Conservation (phyloP, 2,888 invertebrate genomes). For the Ormyrus nitidulus region DNA sequence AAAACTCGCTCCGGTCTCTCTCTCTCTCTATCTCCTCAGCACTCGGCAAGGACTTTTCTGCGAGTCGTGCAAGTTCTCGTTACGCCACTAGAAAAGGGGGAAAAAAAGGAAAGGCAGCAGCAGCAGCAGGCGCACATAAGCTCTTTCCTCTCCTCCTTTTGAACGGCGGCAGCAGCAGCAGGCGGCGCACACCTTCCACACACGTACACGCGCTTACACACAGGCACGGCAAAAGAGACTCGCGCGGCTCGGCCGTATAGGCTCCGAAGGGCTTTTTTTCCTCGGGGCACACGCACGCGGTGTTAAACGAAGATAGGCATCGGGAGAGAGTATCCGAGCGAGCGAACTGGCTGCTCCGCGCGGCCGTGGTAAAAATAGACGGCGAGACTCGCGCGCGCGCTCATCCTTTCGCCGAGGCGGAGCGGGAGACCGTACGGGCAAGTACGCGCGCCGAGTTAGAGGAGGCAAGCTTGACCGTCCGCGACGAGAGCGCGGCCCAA, state of each 20-base stretch:
- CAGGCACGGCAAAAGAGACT: neutral
- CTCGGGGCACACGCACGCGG: constrained; percentile 46
- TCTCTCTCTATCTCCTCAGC: constrained; percentile 2
- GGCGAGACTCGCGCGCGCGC: constrained; percentile 58
- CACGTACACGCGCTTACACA: constrained; percentile 9
- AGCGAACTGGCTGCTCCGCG: constrained; percentile 42
- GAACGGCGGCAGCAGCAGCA: neutral
- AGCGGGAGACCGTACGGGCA: too few relatives aligned
- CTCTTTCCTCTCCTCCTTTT: constrained; percentile 6
- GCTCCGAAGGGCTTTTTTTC: constrained; percentile 41
- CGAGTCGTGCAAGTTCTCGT: constrained; percentile 21
- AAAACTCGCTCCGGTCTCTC: too few relatives aligned
- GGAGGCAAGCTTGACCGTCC: too few relatives aligned
- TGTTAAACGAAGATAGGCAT: constrained; percentile 60
- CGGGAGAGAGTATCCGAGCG: constrained; percentile 38
- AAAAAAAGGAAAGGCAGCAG: too few relatives aligned
- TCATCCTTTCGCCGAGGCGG: constrained; percentile 63
- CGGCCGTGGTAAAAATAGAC: constrained; percentile 63
- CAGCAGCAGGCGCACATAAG: neutral
- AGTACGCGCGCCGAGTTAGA: too few relatives aligned
- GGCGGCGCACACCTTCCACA: neutral
- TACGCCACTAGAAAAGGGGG: neutral
- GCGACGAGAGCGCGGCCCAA: too few relatives aligned
- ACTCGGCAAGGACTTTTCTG: constrained; percentile 12
- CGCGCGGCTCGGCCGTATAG: neutral